Evolutionary conservation across 2,797 vertebrate species (phyloP).

Genomic region (Falco berigora): DNA sequence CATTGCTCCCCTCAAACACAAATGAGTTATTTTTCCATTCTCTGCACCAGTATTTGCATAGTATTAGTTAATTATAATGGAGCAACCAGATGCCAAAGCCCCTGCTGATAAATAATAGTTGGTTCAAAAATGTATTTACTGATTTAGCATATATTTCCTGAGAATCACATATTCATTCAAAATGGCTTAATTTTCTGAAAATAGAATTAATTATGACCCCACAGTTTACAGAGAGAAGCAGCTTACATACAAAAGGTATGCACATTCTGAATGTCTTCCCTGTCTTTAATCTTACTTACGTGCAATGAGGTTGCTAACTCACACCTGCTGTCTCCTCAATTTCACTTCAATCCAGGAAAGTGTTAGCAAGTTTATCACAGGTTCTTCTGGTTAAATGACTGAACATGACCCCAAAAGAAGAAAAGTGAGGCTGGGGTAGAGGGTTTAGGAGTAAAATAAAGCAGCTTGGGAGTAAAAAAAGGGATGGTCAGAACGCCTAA

Average conservation of each 20-base stretch:
- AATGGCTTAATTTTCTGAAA: conserved; percentile 43
- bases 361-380: neutral
- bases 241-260: neutral
- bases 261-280: neutral
- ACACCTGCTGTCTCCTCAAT: neutral
- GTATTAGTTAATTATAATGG: conserved; percentile 50
- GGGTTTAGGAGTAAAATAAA: neutral
- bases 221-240: neutral
- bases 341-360: neutral
- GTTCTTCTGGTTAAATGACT: neutral
- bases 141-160: neutral
- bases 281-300: neutral
- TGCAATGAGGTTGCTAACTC: neutral
- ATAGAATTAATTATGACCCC: conserved; percentile 30
- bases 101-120: conserved; percentile 42
- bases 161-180: neutral
- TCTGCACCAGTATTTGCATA: conserved; percentile 21
- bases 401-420: neutral
- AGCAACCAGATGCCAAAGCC: conserved; percentile 16
- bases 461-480: neutral
- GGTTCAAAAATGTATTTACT: conserved; percentile 19
- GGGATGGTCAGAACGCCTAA: neutral
- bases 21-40: neutral
- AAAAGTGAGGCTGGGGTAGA: neutral
- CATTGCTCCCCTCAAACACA: neutral